Percentiles rank a stretch among this genome's conserved stretches.
Conservation (phyloP, 2,113 vertebrate species). For the Cinclus mexicanus region DNA sequence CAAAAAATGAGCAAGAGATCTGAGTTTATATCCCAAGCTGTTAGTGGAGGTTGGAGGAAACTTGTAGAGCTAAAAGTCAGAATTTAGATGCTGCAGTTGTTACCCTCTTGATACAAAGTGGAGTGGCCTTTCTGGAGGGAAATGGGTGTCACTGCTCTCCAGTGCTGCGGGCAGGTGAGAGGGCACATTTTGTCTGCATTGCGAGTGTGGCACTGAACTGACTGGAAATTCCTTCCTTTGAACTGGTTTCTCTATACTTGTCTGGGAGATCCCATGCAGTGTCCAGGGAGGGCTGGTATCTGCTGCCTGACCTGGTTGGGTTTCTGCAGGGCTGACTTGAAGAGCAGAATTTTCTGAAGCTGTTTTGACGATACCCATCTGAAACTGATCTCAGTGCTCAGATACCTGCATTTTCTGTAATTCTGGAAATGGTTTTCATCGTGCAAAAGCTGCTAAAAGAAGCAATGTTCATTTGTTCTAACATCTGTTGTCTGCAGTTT, state of each 20-base stretch:
- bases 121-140: neutral
- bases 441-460: neutral
- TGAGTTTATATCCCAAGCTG: neutral
- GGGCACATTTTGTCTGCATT: neutral
- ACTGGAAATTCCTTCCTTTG: neutral
- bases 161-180: fast-evolving
- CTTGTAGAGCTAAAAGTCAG: neutral
- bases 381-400: neutral
- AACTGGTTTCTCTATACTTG: fast-evolving
- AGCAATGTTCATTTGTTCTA: neutral
- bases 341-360: neutral
- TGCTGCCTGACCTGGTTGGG: neutral
- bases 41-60: neutral
- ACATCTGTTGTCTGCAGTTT: neutral
- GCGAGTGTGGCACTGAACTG: neutral
- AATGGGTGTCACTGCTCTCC: neutral
- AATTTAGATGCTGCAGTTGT: neutral
- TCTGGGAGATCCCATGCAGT: neutral
- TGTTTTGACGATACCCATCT: neutral
- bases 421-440: neutral
- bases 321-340: neutral
- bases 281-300: neutral
- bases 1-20: neutral
- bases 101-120: neutral
- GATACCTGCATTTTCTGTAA: neutral